Evolutionary conservation across 2,113 vertebrate genomes (phyloP).

Genomic region (Eptatretus burgeri): DNA sequence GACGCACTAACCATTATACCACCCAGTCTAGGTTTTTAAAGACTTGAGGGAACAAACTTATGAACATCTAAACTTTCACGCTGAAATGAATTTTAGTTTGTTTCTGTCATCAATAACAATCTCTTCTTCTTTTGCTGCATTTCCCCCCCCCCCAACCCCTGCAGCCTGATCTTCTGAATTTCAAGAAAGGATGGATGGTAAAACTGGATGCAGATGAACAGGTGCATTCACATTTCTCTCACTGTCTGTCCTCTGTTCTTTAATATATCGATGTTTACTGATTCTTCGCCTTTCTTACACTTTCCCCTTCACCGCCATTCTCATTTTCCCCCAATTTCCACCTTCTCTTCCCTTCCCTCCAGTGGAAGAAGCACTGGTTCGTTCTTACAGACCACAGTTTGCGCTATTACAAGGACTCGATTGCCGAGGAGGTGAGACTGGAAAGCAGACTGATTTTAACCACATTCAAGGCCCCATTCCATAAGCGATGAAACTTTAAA

Average conservation of each 20-base stretch:
- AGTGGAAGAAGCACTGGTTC: slow-evolving; percentile 99
- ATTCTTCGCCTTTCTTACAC: no score
- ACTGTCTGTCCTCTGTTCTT: neutral
- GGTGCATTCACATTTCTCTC: slow-evolving; percentile 13
- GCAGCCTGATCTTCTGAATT: slow-evolving; percentile 76
- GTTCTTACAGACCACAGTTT: slow-evolving; percentile 77
- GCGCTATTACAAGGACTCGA: slow-evolving; percentile 64
- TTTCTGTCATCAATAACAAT: no score
- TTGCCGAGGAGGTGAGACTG: slow-evolving; percentile 68
- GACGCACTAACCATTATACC: no score
- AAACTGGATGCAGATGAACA: slow-evolving; percentile 74
- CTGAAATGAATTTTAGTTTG: no score
- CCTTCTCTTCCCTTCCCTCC: slow-evolving; percentile 1
- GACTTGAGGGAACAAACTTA: no score
- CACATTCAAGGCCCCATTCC: no score
- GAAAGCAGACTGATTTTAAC: neutral
- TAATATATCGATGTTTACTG: no score
- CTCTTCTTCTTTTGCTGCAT: slow-evolving; percentile 10
- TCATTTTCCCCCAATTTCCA: neutral
- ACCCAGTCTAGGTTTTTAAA: no score
- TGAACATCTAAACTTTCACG: no score
- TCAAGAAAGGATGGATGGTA: slow-evolving; percentile 98
- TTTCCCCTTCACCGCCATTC: neutral
- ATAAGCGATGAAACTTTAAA: no score
- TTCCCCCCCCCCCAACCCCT: slow-evolving; percentile 11